Evolutionary conservation across 2,113 vertebrate species (phyloP), one percentile per base, ranked within the genome.

Genomic region (Rhea americana): DNA sequence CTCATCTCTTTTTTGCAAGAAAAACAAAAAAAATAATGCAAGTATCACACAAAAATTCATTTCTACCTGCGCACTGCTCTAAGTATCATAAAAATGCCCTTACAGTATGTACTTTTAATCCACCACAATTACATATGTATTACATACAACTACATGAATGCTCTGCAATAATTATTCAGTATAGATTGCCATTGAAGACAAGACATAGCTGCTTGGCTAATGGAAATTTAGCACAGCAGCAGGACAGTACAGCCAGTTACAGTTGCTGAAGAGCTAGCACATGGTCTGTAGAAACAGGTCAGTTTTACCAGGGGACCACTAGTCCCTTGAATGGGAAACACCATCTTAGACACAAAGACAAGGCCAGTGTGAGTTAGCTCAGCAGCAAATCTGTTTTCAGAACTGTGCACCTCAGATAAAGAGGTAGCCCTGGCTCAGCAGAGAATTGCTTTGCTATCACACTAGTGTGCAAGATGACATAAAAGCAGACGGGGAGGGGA

Each of bases 121-220:
- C 17, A 43, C 8, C 4, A 4, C n/a, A 7, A n/a, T 24, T 21
- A 75, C 1, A 1, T 47, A 68, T 0, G 0, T 50, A 51, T 35
- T 35, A 47, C 5, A 37, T 17, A 55, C 7, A 35, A 19, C 59
- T 47, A 13, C 0, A 0, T 39, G 35, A 12, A 16, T 8, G 68
- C 45, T 85, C 20, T 90, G 30, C 21, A 39, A 28, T 15, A 65
- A 21, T 63, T 93, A 84, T 22, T 87, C 67, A 39, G 26, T 45
- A 43, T 10, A 66, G 65, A 66, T 53, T 83, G 22, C 11, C 68
- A 12, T 53, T 32, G 56, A 55, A 41, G 72, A 80, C 50, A 82
- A 28, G 53, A 79, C 13, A 53, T 8, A 80, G 50, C 7, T 81
- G 56, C 17, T 62, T n/a, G 74, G 9, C 30, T 59, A 28, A 71